Percentiles rank a stretch among this genome's conserved stretches.
Conservation (phyloP, 2,797 vertebrate genomes). For the Lycodopsis pacificus region DNA sequence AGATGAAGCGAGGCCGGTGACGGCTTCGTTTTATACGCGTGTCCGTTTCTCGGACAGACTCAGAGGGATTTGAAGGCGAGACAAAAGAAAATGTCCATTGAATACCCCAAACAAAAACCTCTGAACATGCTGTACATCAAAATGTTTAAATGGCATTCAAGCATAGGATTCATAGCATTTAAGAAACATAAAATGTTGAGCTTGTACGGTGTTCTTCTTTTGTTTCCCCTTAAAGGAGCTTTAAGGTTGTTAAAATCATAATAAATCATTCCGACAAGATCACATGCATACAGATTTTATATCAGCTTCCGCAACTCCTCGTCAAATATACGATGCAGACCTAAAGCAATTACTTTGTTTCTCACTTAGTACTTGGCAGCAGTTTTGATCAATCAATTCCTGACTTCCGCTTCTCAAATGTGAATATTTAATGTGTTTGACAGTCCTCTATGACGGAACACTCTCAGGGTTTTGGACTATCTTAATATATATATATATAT, state of each 20-base stretch:
- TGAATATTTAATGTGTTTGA: background rate
- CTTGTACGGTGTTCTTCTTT: background rate
- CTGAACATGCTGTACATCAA: background rate
- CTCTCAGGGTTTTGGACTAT: background rate
- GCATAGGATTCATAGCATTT: background rate
- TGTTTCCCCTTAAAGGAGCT: background rate
- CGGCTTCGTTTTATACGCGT: background rate
- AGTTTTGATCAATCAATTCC: background rate
- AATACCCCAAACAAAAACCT: background rate
- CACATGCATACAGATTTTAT: background rate
- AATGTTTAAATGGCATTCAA: background rate
- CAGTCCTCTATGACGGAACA: background rate
- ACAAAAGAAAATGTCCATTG: background rate
- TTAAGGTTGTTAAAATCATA: background rate
- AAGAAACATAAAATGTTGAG: background rate
- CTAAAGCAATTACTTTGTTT: background rate
- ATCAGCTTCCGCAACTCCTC: background rate
- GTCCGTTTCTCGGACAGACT: background rate
- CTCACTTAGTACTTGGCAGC: too few species aligned
- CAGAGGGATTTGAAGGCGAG: slow-evolving; percentile 2
- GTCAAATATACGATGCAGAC: background rate
- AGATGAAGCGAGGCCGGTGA: background rate
- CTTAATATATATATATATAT: too few species aligned
- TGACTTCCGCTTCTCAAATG: background rate
- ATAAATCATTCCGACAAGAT: too few species aligned